Evolutionary conservation across 2,888 invertebrate species (phyloP).

Genomic region (Pollenia labialis): DNA sequence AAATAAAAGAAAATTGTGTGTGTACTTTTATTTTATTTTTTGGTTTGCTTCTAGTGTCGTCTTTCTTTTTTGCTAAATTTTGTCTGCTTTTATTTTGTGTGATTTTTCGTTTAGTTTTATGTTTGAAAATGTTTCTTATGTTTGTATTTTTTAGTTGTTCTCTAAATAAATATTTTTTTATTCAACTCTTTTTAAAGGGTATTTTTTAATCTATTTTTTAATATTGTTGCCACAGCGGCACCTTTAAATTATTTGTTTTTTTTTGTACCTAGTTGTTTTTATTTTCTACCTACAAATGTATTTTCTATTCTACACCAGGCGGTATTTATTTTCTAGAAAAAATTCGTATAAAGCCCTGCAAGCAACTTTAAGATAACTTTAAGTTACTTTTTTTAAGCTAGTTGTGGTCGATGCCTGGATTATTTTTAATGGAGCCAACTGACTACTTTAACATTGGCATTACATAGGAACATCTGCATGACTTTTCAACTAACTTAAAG

Average conservation of each 20-base stretch:
- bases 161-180: neutral
- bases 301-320: no score
- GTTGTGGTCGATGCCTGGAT: no score
- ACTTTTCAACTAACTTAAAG: no score
- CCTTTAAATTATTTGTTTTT: slow-evolving; percentile 28
- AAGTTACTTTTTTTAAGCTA: no score
- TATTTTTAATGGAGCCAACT: no score
- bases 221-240: slow-evolving; percentile 47
- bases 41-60: slow-evolving; percentile 4
- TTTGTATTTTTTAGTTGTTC: slow-evolving; percentile 13
- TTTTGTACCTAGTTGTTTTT: slow-evolving; percentile 1
- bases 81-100: no score
- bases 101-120: neutral
- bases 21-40: slow-evolving; percentile 40
- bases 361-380: no score
- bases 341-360: no score
- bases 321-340: no score
- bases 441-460: no score
- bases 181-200: neutral
- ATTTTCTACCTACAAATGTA: neutral
- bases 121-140: slow-evolving; percentile 21
- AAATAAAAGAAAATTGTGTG: slow-evolving; percentile 41
- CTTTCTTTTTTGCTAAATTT: neutral
- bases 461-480: no score
- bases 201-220: slow-evolving; percentile 2